Base-by-base conservation (phyloP, 2,888 invertebrate species). In the Selenia dentaria region DNA sequence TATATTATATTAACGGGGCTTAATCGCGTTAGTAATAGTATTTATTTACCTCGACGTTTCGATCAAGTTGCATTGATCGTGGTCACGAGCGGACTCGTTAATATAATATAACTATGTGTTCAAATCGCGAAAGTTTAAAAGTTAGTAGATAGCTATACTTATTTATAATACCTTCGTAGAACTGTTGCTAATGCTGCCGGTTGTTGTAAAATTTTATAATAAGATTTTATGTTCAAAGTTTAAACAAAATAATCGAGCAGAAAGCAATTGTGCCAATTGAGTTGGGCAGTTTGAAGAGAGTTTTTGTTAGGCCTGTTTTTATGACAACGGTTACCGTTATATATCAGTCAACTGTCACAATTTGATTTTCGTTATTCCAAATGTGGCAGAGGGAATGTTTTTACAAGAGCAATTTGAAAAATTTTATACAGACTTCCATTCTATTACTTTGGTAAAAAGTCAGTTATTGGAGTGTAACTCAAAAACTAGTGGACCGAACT, bases 131-230 rank as follows among this genome's bases (percentile, higher is more conserved):
- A n/a, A n/a, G n/a, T n/a, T n/a, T n/a, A n/a, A n/a, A n/a, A n/a
- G n/a, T n/a, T n/a, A n/a, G n/a, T n/a, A n/a, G n/a, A 26, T 28
- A 33, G 34, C 24, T 11, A 9, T 24, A 45, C 43, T 54, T 56
- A 54, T 54, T 51, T 49, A n/a, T n/a, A n/a, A 32, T 36, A 41
- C 37, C 33, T 54, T 25, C 13, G 10, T 35, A 18, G 45, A 55
- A 49, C 34, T 46, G 40, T 31, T 44, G 35, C 44, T 20, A 36
- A 50, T 38, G 48, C 39, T 34, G 28, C 27, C 24, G 49, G 46
- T 31, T 42, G 33, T 59, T 60, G 52, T 43, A 33, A 40, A 34
- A 42, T 24, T 31, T 50, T 38, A 42, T 37, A 41, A 22, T 31
- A 31, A 14, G 11, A 43, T 40, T 42, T 53, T 44, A 42, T 52